phyloP scores from a whole-genome alignment of 2,888 invertebrate species.

The Iselma pallidipennis region DNA sequence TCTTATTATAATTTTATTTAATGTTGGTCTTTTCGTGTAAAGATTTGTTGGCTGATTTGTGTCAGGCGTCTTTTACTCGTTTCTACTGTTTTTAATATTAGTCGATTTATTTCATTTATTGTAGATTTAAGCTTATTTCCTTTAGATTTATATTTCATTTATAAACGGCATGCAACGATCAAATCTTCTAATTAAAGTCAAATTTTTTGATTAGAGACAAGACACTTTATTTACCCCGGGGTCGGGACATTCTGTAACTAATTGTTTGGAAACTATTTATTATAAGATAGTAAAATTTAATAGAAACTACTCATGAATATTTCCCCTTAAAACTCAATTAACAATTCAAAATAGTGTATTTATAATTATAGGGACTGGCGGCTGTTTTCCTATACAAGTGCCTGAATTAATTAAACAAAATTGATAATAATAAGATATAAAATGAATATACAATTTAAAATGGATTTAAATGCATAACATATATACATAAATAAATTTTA shows the following conservation, averaged over 20 bases:
- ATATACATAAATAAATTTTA: not conserved
- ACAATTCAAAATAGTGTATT: slow-evolving; percentile 18
- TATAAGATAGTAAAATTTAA: too few species aligned
- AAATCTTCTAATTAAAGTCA: too few species aligned
- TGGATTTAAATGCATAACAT: not conserved
- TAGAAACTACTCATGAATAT: slow-evolving; percentile 18
- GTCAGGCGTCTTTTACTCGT: too few species aligned
- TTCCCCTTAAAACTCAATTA: slow-evolving; percentile 18
- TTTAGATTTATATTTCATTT: too few species aligned
- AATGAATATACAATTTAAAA: not conserved
- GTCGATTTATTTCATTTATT: too few species aligned
- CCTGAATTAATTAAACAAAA: slow-evolving; percentile 19
- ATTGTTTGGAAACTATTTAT: too few species aligned
- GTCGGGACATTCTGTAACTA: too few species aligned
- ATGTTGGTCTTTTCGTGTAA: slow-evolving; percentile 12
- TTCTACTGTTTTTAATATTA: too few species aligned
- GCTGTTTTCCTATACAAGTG: slow-evolving; percentile 10
- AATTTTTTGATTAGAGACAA: too few species aligned
- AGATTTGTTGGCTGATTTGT: slow-evolving; percentile 17
- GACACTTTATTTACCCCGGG: too few species aligned
- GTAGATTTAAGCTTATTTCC: too few species aligned
- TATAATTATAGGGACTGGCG: slow-evolving; percentile 13
- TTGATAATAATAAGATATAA: slow-evolving; percentile 1
- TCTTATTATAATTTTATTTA: not conserved
- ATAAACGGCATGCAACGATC: too few species aligned